phyloP scores from a whole-genome alignment of 2,888 invertebrate genomes.

The Esperia sulphurella region DNA sequence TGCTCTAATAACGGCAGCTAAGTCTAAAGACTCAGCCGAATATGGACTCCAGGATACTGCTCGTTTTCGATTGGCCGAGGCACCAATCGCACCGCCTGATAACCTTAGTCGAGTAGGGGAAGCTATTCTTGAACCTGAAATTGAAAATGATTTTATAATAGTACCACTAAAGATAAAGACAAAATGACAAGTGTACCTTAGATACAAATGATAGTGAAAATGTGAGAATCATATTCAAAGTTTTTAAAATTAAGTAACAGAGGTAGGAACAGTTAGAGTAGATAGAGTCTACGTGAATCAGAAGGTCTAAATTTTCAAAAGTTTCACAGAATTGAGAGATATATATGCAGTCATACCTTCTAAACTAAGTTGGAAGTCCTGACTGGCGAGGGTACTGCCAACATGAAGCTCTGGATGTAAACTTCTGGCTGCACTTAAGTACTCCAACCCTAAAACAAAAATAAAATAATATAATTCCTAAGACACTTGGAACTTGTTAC shows the following conservation, averaged over 20 bases:
- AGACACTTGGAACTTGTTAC: neutral
- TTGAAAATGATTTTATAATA: neutral
- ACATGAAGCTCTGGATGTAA: conserved; percentile 81
- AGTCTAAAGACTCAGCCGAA: conserved; percentile 93
- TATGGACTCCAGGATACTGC: conserved; percentile 97
- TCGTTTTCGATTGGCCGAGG: conserved; percentile 88
- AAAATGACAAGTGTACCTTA: too few relatives aligned
- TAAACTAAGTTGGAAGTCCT: conserved; percentile 93
- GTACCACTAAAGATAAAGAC: neutral
- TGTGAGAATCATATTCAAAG: too few relatives aligned
- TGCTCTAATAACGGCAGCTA: conserved; percentile 96
- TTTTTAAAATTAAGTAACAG: too few relatives aligned
- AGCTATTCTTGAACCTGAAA: conserved; percentile 71
- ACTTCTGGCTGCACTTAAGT: conserved; percentile 70
- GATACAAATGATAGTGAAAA: too few relatives aligned
- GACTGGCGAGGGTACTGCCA: conserved; percentile 86
- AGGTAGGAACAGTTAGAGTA: neutral
- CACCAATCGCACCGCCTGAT: conserved; percentile 68
- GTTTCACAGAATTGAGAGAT: too few relatives aligned
- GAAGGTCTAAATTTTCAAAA: too few relatives aligned
- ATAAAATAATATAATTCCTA: neutral
- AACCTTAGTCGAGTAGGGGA: conserved; percentile 67
- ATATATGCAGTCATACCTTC: conserved; percentile 89
- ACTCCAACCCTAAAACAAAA: conserved; percentile 67
- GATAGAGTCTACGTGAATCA: too few relatives aligned